Evolutionary conservation across 1,140 invertebrate genomes (phyloP), one percentile per base, ranked within the genome.

Genomic region (Thaumatotibia leucotreta): DNA sequence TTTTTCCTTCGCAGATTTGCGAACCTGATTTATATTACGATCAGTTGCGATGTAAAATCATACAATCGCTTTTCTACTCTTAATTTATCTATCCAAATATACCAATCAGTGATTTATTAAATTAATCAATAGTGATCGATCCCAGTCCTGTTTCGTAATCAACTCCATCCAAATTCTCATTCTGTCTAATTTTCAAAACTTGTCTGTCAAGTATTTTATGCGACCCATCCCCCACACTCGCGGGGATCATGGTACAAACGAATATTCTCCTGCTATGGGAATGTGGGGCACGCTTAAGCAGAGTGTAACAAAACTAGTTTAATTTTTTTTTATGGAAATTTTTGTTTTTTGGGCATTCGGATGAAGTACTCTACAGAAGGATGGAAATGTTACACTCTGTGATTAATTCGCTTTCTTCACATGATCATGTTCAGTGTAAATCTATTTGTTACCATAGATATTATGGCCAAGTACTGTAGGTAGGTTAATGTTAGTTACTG

Each of bases 391-490:
- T n/a, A n/a, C n/a, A n/a, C n/a, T n/a, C n/a, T n/a, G n/a, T n/a
- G n/a, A n/a, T 72, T 71, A 10, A 74, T 68, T 74, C 69, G 76
- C 79, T 85, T 87, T 83, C 83, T 79, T 86, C 84, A 86, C 79
- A 73, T 78, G 70, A 77, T 68, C 66, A 80, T 74, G 63, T 79
- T 75, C 72, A 69, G 54, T 77, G 70, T 82, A 79, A 80, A 75
- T 84, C 69, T 84, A 79, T 84, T 83, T 80, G 87, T 89, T 89
- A 87, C 87, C 87, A 89, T 88, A 88, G 83, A 80, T 69, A 73
- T 82, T 87, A 87, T 80, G 88, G 86, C 84, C 84, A 90, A 82
- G 80, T 89, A 86, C 79, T 85, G 65, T 85, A 88, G 78, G 68
- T 88, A 88, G 79, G 70, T 29, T 80, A 77, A 79, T 72, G 64